phyloP scores from a whole-genome alignment of 2,113 vertebrate species.

The Shinisaurus crocodilurus region DNA sequence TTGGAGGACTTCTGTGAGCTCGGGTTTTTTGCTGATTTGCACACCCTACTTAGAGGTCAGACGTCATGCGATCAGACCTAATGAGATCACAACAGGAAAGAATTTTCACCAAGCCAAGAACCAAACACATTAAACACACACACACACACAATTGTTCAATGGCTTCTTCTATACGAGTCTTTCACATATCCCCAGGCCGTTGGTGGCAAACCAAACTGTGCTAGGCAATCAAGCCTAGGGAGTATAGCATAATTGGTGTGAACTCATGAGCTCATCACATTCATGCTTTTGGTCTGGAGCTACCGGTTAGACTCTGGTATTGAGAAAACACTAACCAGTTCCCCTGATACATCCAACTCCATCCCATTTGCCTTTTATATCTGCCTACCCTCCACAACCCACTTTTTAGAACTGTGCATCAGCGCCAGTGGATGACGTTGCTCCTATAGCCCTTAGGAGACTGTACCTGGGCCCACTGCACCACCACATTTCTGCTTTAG shows the following conservation, averaged over 20 bases:
- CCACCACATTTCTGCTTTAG: not conserved
- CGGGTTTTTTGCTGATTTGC: no score
- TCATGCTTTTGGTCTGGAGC: not conserved
- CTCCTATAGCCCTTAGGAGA: not conserved
- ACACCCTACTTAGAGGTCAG: no score
- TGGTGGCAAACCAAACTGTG: no score
- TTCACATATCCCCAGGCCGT: not conserved
- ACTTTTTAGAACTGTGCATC: not conserved
- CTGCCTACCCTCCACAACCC: not conserved
- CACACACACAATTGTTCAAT: not conserved
- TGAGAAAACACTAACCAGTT: not conserved
- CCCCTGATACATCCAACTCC: not conserved
- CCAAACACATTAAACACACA: not conserved
- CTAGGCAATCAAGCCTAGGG: no score
- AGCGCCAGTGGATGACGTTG: not conserved
- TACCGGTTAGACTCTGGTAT: not conserved
- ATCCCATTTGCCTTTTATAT: not conserved
- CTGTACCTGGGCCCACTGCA: not conserved
- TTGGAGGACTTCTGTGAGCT: no score
- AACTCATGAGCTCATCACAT: not conserved
- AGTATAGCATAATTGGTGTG: not conserved
- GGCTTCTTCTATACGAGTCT: not conserved
- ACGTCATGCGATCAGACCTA: not conserved
- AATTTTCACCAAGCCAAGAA: not conserved
- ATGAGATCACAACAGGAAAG: not conserved